phyloP scores from a whole-genome alignment of 2,797 vertebrate species.

The Ptychadena robeensis region DNA sequence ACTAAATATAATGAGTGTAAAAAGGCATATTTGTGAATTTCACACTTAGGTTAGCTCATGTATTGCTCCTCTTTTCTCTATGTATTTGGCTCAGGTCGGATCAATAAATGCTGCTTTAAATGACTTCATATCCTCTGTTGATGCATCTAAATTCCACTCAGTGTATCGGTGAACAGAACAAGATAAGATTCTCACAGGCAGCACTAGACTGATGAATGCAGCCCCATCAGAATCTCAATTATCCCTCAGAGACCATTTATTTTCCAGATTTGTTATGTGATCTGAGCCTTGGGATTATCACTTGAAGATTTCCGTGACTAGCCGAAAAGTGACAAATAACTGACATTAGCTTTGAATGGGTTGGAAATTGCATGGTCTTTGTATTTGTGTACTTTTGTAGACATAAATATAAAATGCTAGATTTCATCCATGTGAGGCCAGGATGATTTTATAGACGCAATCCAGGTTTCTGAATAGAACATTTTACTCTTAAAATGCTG shows the following conservation, averaged over 20 bases:
- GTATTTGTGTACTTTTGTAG: constrained; percentile 21
- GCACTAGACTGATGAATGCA: constrained; percentile 32
- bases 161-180: constrained; percentile 33
- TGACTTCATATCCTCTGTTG: constrained; percentile 11
- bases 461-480: background rate
- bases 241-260: constrained; percentile 36
- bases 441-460: background rate
- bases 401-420: constrained; percentile 4
- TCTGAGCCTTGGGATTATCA: constrained; percentile 36
- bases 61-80: background rate
- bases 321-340: constrained; percentile 45
- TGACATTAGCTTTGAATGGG: constrained; percentile 35
- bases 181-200: constrained; percentile 33
- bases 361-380: constrained; percentile 1
- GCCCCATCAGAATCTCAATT: constrained; percentile 36
- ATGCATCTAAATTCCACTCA: constrained; percentile 29
- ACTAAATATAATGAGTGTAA: too few species aligned
- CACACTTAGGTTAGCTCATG: background rate
- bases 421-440: constrained; percentile 12
- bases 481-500: constrained; percentile 4
- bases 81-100: background rate
- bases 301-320: constrained; percentile 25
- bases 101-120: constrained; percentile 8
- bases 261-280: constrained; percentile 35
- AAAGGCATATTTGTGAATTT: background rate